Base-by-base conservation (phyloP, 2,888 invertebrate genomes). In the Caenorhabditis sp. region DNA sequence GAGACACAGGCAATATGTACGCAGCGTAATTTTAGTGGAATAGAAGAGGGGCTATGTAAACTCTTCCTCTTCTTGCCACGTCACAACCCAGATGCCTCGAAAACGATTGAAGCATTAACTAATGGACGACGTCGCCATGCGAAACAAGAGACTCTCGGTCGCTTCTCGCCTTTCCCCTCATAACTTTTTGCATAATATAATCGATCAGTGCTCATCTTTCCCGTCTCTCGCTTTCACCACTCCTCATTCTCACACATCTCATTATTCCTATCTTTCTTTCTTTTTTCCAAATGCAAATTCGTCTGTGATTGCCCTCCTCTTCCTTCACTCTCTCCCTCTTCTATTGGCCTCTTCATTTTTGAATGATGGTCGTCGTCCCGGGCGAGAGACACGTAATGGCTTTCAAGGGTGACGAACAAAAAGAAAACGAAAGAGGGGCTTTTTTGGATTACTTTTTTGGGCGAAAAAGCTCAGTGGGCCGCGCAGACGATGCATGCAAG, bases 401-500 rank as follows among this genome's bases (percentile, higher is more conserved):
- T 50, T 50, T n/a, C n/a, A 20, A 18, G n/a, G 24, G 9, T n/a
- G 50, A n/a, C 55, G 65, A 65, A 74, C 58, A 74, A 67, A 65
- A 70, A 53, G 47, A 47, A 24, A 37, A 1, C 32, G 50, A 18
- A 13, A 13, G 18, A 11, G 24, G 61, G 47, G 40, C 37, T 51
- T 67, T 76, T 61, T 58, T 58, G 72, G 76, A 67, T 67, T 76
- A 67, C 60, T 67, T 67, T 67, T 74, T n/a, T n/a, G n/a, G 72
- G 64, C 64, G 56, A 18, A 56, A 26, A 26, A 11, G 15, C n/a
- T 37, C 28, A 35, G 37, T 22, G 35, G 18, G 32, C 32, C 32
- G 32, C 18, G 47, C 9, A 56, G n/a, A n/a, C n/a, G n/a, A 11
- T 11, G 44, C 22, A 55, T 22, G 11, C n/a, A 28, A 44, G 58